Evolutionary conservation across 2,888 invertebrate genomes (phyloP), one percentile per base, ranked within the genome.

Genomic region (Drosophila mayaguana): DNA sequence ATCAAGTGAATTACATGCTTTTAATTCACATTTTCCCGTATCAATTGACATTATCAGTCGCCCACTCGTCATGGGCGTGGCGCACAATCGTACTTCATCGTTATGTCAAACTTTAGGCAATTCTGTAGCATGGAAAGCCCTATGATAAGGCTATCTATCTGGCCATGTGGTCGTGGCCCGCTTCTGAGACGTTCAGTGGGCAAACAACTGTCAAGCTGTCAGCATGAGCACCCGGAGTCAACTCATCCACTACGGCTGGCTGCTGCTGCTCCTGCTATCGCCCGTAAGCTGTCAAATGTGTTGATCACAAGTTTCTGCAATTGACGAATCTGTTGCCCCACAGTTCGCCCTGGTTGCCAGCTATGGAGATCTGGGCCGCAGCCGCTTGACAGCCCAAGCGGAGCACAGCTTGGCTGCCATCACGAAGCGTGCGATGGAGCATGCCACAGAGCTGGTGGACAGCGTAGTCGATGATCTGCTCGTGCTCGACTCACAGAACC

Each of bases 381-480:
- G 56, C 32, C 83, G 87, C 0, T 20, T 84, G 40, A 71, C 64
- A 14, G 7, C 46, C 0, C 83, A 88, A 28, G 78, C 89, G 12
- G 76, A 88, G 16, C 81, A 83, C 7, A 74, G 68, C 2, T 16
- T 84, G 20, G 54, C 48, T 2, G 38, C 60, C 4, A 70, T 88
- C 1, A 88, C 78, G 16, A 72, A 36, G 6, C 74, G 78, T 12
- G 62, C 85, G 7, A 45, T 88, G 1, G 25, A 25, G 0, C 83
- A 71, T 61, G 84, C 84, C 57, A 78, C 63, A 2, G 74, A 76
- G 16, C 12, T 84, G 66, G 81, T 76, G 7, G 89, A 84, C 3
- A 67, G 71, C 53, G 76, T 88, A 0, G 81, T 84, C 0, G 87
- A 84, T 40, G 84, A 84, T 65, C 68, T 84, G 7, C 72, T 80